These are phyloP conservation scores for Pseudocheirus occidentalis DNA, from an alignment of 2,797 vertebrate genomes.

Conservation along the genomic window DNA sequence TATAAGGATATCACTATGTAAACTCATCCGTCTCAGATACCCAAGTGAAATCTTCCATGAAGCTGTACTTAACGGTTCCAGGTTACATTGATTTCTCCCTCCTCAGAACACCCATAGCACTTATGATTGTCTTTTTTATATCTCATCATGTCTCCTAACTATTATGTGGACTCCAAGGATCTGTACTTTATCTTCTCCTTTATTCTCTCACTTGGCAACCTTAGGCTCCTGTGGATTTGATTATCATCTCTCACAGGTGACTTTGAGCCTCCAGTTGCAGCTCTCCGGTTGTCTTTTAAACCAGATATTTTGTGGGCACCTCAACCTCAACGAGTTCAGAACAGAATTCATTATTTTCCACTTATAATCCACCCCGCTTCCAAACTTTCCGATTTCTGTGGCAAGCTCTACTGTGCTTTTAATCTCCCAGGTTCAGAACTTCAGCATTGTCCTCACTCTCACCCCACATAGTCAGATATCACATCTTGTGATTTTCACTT, in stretches of 20 bases:
- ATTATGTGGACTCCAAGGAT: background rate
- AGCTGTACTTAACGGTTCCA: slow-evolving; percentile 38
- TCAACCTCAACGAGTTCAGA: background rate
- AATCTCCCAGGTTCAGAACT: background rate
- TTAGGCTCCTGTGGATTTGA: background rate
- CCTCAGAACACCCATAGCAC: background rate
- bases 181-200: background rate
- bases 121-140: slow-evolving; percentile 3
- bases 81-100: background rate
- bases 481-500: background rate
- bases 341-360: background rate
- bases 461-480: background rate
- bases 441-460: background rate
- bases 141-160: slow-evolving; percentile 15
- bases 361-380: background rate
- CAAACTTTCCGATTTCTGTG: background rate
- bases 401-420: background rate
- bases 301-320: background rate
- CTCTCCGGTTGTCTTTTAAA: background rate
- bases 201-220: background rate
- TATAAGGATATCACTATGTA: background rate
- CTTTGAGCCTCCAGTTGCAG: background rate
- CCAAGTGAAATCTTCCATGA: slow-evolving; percentile 22
- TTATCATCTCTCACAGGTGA: background rate
- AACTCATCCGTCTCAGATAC: background rate